Evolutionary conservation across 2,888 invertebrate species (phyloP).

Genomic region (Lasioglossum oenotherae): DNA sequence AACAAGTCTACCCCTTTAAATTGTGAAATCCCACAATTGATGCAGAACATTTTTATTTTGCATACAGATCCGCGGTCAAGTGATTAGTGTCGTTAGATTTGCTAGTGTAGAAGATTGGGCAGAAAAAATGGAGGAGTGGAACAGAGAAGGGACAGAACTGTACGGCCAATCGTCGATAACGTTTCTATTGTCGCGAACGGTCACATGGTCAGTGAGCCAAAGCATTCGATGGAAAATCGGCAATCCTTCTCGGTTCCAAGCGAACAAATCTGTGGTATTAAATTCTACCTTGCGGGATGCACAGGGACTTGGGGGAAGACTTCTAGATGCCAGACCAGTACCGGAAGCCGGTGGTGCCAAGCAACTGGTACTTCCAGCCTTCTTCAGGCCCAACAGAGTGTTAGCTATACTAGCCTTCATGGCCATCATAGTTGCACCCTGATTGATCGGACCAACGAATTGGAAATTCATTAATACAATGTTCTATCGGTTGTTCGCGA

Average conservation of each 20-base stretch:
- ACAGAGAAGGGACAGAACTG: conserved; percentile 57
- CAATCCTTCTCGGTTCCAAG: conserved; percentile 59
- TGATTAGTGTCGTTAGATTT: conserved; percentile 22
- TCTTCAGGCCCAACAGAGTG: conserved; percentile 87
- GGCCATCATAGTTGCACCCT: conserved; percentile 84
- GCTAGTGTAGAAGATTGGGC: conserved; percentile 25
- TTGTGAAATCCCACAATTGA: no score
- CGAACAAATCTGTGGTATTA: conserved; percentile 67
- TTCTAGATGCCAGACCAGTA: conserved; percentile 82
- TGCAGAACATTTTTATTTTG: no score
- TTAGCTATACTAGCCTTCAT: conserved; percentile 84
- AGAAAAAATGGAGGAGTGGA: conserved; percentile 39
- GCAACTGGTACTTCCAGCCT: conserved; percentile 90
- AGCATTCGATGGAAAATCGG: background rate
- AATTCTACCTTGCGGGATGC: conserved; percentile 85
- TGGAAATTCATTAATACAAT: conserved; percentile 66
- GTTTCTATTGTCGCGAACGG: background rate
- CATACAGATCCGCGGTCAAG: background rate
- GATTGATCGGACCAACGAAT: conserved; percentile 78
- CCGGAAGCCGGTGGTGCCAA: conserved; percentile 87
- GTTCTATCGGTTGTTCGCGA: conserved; percentile 17
- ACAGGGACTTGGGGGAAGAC: conserved; percentile 84
- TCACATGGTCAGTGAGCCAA: no score
- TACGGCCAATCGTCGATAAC: background rate
- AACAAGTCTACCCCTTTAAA: no score